A percentile compares a stretch with the other conserved stretches of the same genome.
phyloP scores from a whole-genome alignment of 1,140 invertebrate genomes.

The Caerostris darwini region DNA sequence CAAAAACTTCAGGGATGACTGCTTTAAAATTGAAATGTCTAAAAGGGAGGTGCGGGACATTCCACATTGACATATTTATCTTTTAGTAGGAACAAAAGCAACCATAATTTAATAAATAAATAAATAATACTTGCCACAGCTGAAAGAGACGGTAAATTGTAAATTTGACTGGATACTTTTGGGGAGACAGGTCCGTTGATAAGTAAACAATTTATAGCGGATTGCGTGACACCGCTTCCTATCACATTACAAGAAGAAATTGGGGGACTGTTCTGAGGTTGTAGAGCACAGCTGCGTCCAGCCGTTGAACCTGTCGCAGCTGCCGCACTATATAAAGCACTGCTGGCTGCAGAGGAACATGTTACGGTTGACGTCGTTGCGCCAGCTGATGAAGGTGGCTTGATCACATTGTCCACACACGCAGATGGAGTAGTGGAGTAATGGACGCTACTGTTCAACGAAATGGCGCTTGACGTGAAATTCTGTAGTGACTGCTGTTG shows the following conservation, averaged over 20 bases:
- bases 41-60: no score
- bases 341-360: slow-evolving; percentile 68
- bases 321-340: slow-evolving; percentile 73
- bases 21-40: no score
- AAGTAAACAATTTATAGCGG: slow-evolving; percentile 78
- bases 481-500: slow-evolving; percentile 75
- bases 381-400: slow-evolving; percentile 58
- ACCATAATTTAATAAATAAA: no score
- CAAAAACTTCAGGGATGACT: no score
- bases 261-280: slow-evolving; percentile 56
- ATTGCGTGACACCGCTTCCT: slow-evolving; percentile 62
- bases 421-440: slow-evolving; percentile 60
- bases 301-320: slow-evolving; percentile 69
- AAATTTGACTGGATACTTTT: slow-evolving; percentile 73
- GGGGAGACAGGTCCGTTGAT: slow-evolving; percentile 79
- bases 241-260: slow-evolving; percentile 72
- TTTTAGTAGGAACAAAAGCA: no score
- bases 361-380: slow-evolving; percentile 51
- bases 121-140: slow-evolving; percentile 46
- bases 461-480: slow-evolving; percentile 69
- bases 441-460: slow-evolving; percentile 80
- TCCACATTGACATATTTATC: no score
- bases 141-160: slow-evolving; percentile 74
- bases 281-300: slow-evolving; percentile 15
- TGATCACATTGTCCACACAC: slow-evolving; percentile 76